Base-by-base conservation (phyloP, 2,888 invertebrate genomes). In the Catocala fraxini region DNA sequence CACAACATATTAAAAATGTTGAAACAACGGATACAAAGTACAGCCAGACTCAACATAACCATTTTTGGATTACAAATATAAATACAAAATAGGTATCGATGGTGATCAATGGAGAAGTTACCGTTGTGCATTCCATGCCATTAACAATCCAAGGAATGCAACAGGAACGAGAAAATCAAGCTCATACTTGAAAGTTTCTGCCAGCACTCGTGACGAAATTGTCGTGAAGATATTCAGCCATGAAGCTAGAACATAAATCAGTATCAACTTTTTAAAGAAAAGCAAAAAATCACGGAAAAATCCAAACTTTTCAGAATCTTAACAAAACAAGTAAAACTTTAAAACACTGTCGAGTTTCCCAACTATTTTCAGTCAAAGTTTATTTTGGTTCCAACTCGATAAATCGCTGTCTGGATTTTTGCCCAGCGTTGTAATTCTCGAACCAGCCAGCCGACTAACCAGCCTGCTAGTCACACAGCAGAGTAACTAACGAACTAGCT, bases 391-490 rank as follows among this genome's bases (percentile, higher is more conserved):
- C 59, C 6, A 55, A 56, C 52, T 49, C 68, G 34, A 68, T 77
- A 77, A 74, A 77, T 73, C 45, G 39, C 6, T 68, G 67, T 51
- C 69, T 74, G 67, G 69, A 77, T 71, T 73, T 67, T 53, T 69
- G 77, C 67, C 71, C 51, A 68, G 46, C 13, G 47, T 51, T 63
- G 61, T 75, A 77, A 64, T 68, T 77, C 65, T 51, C 48, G 34
- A 63, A 59, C 53, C 47, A 57, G 15, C 71, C 35, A 39, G 35
- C 35, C 35, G 25, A 25, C 25, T 25, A 25, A 25, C 25, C 52
- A 74, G 5, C 42, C 56, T 9, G 9, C 41, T 15, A 60, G 33
- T 12, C 43, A 46, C 60, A 60, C 51, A 51, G 55, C 55, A 55
- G 5, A 49, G 5, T 54, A 55, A 77, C 59, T 71, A 73, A 77